Evolutionary conservation across 2,797 vertebrate genomes (phyloP), one percentile per base, ranked within the genome.

Genomic region (Fratercula arctica): DNA sequence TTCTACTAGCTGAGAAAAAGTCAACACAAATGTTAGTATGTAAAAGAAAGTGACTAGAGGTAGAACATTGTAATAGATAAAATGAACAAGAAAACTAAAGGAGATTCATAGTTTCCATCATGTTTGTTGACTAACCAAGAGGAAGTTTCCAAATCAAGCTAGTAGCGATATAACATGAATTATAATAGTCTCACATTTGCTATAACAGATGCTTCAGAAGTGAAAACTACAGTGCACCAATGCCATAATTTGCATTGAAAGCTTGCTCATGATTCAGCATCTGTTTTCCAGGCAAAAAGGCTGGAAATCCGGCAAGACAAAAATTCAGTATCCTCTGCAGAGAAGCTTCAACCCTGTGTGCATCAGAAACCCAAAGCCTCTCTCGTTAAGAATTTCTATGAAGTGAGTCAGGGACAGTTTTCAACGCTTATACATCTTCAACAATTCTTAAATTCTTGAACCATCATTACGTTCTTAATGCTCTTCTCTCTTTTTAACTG

Each of bases 201-300:
- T 66, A 48, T 25, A 73, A 51, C 8, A 67, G 57, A 76, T 66
- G 29, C 11, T 79, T 72, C 66, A 31, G 16, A 48, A 91, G 10
- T 53, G 29, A 78, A 77, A 87, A 41, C 37, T 60, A 76, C 24
- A 91, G 37, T 18, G 61, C 23, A 54, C 4, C 50, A 81, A 13
- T 26, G 75, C 33, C 20, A 4, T 14, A 48, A 83, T 21, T 80
- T 59, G 39, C 46, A 90, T 0, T 56, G 37, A 92, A 85, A 1
- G 0, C 13, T 90, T 0, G 0, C 19, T 57, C 17, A 33, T n/a
- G 39, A 70, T 76, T 90, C 33, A 83, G 35, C 24, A 83, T 12
- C 10, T 31, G 4, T 53, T 84, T 88, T 74, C 53, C 45, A 90
- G 33, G 33, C 21, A 80, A 87, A 87, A 88, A 80, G 9, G 35